Evolutionary conservation across 23 tunicate genomes (phyloP), one percentile per base, ranked within the genome.

Genomic region (Oikopleura albicans): DNA sequence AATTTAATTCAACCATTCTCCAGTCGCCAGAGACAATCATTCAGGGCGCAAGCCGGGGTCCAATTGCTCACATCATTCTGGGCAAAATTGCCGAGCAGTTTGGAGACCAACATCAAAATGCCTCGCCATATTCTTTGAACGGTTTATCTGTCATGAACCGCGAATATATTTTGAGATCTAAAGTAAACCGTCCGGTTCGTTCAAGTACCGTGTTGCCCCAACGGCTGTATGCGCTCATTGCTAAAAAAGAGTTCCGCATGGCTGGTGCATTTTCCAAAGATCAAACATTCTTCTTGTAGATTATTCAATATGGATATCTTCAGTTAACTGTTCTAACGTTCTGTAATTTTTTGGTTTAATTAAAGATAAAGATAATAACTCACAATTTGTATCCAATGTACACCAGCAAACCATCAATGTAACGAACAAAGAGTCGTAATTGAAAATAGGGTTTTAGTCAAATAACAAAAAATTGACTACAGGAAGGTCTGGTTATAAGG

Each of bases 91-190:
- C 59, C 16, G 16, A 8, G 16, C 59, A 22, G 16, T 8, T 8
- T 8, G 59, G 8, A 22, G 59, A 49, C 59, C 16, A 49, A 49
- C 8, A 49, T 49, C 22, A 8, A 49, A 8, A 8, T 49, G 22
- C 8, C 16, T 8, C 59, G 8, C 59, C 59, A 8, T 49, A 49
- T 49, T 49, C 59, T 49, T 49, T 49, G 59, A 49, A 8, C 8
- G 22, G 22, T 49, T 22, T 49, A 8, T 8, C 16, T 22, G 89
- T 94, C 1, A 66, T 88, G 27, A 91, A 91, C 0, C 83, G 95
- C 27, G 98, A 93, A 85, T 93, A 86, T 86, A 88, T 93, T 40
- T 83, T 93, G 0, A 86, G 98, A 39, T 76, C 88, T 39, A 71
- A 38, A 16, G 85, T 87, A 0, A 39, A 85, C 4, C 83, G 85